Evolutionary conservation across 2,797 vertebrate species (phyloP).

Genomic region (Parambassis ranga): DNA sequence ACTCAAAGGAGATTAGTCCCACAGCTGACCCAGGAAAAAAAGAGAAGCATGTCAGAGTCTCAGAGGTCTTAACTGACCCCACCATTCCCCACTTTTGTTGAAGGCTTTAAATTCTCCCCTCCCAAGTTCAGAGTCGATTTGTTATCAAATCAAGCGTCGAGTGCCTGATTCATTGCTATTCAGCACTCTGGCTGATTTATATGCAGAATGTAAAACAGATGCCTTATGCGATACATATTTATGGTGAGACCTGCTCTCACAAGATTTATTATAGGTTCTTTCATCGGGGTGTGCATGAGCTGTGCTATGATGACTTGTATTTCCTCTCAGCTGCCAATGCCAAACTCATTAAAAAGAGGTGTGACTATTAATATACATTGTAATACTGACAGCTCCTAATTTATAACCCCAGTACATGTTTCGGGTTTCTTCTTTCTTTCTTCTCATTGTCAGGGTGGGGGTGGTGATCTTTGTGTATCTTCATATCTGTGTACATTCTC

Average conservation of each 20-base stretch:
- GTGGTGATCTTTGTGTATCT: constrained; percentile 61
- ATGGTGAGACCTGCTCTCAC: constrained; percentile 98
- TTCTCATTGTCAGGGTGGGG: constrained; percentile 81
- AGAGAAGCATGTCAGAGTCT: constrained; percentile 53
- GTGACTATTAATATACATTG: constrained; percentile 99
- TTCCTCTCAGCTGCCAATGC: constrained; percentile 99
- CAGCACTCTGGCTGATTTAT: constrained; percentile 98
- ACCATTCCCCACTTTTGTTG: constrained; percentile 75
- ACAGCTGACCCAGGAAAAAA: constrained; percentile 46
- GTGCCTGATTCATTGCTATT: constrained; percentile 99
- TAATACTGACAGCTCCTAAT: constrained; percentile 99
- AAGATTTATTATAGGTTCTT: constrained; percentile 99
- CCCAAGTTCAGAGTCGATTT: constrained; percentile 99
- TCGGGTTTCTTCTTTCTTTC: constrained; percentile 76
- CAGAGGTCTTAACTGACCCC: constrained; percentile 66
- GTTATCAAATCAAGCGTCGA: constrained; percentile 99
- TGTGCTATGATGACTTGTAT: constrained; percentile 99
- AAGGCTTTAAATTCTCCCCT: constrained; percentile 96
- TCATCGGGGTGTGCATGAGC: constrained; percentile 98
- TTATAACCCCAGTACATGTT: constrained; percentile 94
- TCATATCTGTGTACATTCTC: constrained; percentile 18
- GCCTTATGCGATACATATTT: constrained; percentile 99
- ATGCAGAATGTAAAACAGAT: constrained; percentile 99
- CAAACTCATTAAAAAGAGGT: constrained; percentile 99
- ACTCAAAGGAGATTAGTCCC: constrained; percentile 55